Base-by-base conservation (phyloP, 1,140 invertebrate genomes). In the Drosophila sproati region DNA sequence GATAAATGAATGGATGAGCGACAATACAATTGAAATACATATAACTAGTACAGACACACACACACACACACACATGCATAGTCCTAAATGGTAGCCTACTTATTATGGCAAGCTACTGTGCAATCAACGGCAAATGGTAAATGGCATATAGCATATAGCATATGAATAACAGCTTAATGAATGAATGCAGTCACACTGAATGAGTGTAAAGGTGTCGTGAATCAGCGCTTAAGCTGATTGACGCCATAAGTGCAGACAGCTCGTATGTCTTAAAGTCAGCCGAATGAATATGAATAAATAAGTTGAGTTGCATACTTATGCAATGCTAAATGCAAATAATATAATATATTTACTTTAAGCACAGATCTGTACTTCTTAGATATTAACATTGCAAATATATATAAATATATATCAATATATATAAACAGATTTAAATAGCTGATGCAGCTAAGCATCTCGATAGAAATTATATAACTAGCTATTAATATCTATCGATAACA, bases 101-200 rank as follows among this genome's bases (percentile, higher is more conserved):
- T 73, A 60, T 54, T 67, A 45, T 55, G 47, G 55, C 7, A 45
- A 7, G 56, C 35, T 3, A 45, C 47, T 60, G 35, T 56, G 52
- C 72, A 74, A 74, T 74, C 57, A 74, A 57, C 57, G 32, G 20
- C 57, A 56, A 62, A 62, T 74, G 20, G 20, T 20, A 20, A 20
- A 20, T 20, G 20, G 20, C 20, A n/a, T n/a, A 43, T 43, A 34
- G 1, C 20, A 20, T 20, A 20, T 20, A 20, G 12, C 50, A 55
- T 61, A 62, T 74, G 57, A 70, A 70, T 74, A 70, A 74, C 66
- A 62, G 72, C 72, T 74, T 74, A 74, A 74, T 74, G 56, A 69
- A 61, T 29, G 71, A 73, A 20, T 55, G 43, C 55, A 68, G 32
- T 54, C 71, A 57, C 37, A 68, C 55, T 29, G 34, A 56, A 52